A percentile compares a stretch with the other conserved stretches of the same genome.
Evolutionary conservation across 2,888 invertebrate genomes (phyloP).

Genomic region (Himalopsyche kuldschensis): DNA sequence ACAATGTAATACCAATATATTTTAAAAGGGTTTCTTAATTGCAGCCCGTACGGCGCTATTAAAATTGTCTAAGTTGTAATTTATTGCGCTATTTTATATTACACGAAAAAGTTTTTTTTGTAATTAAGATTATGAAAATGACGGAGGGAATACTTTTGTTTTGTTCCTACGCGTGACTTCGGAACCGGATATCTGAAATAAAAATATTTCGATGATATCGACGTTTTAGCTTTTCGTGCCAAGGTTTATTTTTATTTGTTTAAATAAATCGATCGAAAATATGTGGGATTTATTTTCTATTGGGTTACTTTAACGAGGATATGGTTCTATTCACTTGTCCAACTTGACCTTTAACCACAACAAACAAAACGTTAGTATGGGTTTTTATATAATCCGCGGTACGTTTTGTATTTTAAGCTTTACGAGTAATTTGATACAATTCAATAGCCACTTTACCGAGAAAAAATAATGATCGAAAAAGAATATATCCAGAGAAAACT

Average conservation of each 20-base stretch:
- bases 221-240: neutral
- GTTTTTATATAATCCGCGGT: neutral
- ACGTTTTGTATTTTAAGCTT: neutral
- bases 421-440: no score
- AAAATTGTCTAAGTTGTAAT: neutral
- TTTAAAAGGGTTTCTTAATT: neutral
- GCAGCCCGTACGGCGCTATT: neutral
- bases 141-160: neutral
- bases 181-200: neutral
- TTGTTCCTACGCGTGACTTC: neutral
- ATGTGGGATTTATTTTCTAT: neutral
- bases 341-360: neutral
- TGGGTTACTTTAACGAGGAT: neutral
- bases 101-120: neutral
- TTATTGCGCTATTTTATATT: neutral
- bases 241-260: neutral
- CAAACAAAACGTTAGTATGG: neutral
- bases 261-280: neutral
- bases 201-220: neutral
- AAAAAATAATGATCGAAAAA: no score
- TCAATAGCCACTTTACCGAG: no score
- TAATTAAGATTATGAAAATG: neutral
- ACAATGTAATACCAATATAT: neutral
- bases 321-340: neutral
- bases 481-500: no score